Evolutionary conservation across 1,140 invertebrate species (phyloP).

Genomic region (Neodiprion fabricii): DNA sequence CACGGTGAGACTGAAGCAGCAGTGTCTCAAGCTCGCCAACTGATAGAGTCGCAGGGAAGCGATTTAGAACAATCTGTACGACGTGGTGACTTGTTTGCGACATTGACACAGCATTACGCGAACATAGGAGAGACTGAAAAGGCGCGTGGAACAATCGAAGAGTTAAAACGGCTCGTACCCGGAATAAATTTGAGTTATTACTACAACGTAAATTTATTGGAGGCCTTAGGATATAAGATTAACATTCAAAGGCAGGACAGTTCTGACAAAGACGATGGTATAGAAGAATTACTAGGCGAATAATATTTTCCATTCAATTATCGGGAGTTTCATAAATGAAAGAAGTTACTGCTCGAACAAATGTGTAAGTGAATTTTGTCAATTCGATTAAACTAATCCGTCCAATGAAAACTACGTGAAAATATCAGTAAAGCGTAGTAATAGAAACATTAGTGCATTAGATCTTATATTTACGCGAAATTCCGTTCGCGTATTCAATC

Average conservation of each 20-base stretch:
- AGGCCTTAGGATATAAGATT: slow-evolving; percentile 53
- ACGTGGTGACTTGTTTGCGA: slow-evolving; percentile 63
- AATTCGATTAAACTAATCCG: slow-evolving; percentile 6
- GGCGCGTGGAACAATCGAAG: slow-evolving; percentile 50
- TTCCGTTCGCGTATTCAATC: too few relatives aligned
- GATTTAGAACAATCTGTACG: slow-evolving; percentile 64
- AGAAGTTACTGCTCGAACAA: too few relatives aligned
- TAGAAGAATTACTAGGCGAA: slow-evolving; percentile 56
- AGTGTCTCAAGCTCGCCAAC: slow-evolving; percentile 63
- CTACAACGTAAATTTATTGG: slow-evolving; percentile 49
- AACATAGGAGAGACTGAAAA: slow-evolving; percentile 55
- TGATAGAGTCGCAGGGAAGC: slow-evolving; percentile 60
- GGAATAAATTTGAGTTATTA: slow-evolving; percentile 58
- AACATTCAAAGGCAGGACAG: slow-evolving; percentile 48
- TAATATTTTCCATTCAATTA: slow-evolving; percentile 25
- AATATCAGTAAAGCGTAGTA: too few relatives aligned
- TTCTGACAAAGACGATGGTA: slow-evolving; percentile 54
- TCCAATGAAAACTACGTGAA: background rate
- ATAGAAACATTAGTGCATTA: too few relatives aligned
- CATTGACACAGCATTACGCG: slow-evolving; percentile 62
- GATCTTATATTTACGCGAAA: too few relatives aligned
- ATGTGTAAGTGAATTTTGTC: slow-evolving; percentile 11
- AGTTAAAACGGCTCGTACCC: slow-evolving; percentile 52
- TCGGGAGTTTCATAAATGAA: background rate
- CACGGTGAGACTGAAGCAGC: slow-evolving; percentile 62